These are phyloP conservation scores for Diogma glabrata DNA, from an alignment of 2,888 invertebrate species.

Conservation along the genomic window DNA sequence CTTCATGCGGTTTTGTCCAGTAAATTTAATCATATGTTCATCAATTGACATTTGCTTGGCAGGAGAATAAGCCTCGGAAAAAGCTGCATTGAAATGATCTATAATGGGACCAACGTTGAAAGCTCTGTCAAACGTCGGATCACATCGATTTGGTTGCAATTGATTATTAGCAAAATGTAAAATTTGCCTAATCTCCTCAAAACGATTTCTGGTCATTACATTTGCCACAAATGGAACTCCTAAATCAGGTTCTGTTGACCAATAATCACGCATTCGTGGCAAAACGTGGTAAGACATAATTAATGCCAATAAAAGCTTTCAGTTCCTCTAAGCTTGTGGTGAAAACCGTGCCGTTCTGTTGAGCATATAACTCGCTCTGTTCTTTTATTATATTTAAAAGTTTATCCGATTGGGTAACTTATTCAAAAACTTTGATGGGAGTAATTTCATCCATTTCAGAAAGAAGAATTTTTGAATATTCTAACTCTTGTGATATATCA, in stretches of 20 bases:
- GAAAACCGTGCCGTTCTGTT: neutral
- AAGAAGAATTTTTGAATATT: too few relatives aligned
- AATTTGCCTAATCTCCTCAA: neutral
- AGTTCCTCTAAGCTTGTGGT: neutral
- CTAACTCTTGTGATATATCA: too few relatives aligned
- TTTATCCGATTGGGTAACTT: neutral
- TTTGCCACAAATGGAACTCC: neutral
- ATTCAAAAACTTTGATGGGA: neutral
- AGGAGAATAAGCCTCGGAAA: slow-evolving; percentile 8
- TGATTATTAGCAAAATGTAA: neutral
- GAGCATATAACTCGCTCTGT: neutral
- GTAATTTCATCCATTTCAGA: too few relatives aligned
- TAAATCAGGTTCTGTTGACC: neutral
- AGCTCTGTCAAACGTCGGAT: neutral
- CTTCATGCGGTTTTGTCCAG: slow-evolving; percentile 17
- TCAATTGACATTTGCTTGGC: slow-evolving; percentile 17
- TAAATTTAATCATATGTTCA: slow-evolving; percentile 20
- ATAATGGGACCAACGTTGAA: neutral
- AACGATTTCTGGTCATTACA: neutral
- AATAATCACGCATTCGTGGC: neutral
- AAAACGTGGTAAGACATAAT: neutral
- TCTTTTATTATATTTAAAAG: neutral
- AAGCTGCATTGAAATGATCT: neutral
- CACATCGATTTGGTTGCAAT: neutral
- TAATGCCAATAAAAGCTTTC: neutral